Evolutionary conservation across 2,888 invertebrate species (phyloP).

Genomic region (Pseudanteris insignis): DNA sequence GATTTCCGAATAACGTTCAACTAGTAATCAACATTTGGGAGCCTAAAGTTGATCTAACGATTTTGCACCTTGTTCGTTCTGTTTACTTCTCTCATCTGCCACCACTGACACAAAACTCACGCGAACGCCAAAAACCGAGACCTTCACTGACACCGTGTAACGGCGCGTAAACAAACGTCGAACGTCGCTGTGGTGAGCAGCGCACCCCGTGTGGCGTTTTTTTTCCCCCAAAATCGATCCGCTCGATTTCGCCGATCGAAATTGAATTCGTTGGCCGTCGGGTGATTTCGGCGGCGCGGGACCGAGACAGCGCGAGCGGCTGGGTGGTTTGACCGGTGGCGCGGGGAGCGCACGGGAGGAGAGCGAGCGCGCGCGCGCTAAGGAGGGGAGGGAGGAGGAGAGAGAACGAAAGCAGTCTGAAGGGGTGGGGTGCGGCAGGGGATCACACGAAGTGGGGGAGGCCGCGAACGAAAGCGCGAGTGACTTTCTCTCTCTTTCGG

Average conservation of each 20-base stretch:
- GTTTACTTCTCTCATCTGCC: too few relatives aligned
- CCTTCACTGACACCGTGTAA: too few relatives aligned
- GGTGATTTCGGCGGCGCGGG: slow-evolving; percentile 30
- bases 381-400: slow-evolving; percentile 26
- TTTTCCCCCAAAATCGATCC: slow-evolving; percentile 23
- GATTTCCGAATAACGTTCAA: too few relatives aligned
- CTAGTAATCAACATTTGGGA: too few relatives aligned
- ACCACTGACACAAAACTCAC: slow-evolving; percentile 19
- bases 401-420: slow-evolving; percentile 36
- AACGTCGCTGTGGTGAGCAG: slow-evolving; percentile 5
- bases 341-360: too few relatives aligned
- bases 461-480: slow-evolving; percentile 59
- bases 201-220: slow-evolving; percentile 15
- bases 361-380: slow-evolving; percentile 35
- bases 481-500: slow-evolving; percentile 49
- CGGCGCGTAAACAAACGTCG: slow-evolving; percentile 8
- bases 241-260: slow-evolving; percentile 37
- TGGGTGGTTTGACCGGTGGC: slow-evolving; percentile 23
- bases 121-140: too few relatives aligned
- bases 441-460: slow-evolving; percentile 44
- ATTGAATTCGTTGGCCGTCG: slow-evolving; percentile 37
- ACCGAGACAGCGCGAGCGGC: slow-evolving; percentile 37
- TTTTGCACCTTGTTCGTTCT: too few relatives aligned
- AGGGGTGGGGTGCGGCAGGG: slow-evolving; percentile 33
- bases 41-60: too few relatives aligned